Evolutionary conservation across 2,888 invertebrate genomes (phyloP), one percentile per base, ranked within the genome.

Genomic region (Serrognathus titanus): DNA sequence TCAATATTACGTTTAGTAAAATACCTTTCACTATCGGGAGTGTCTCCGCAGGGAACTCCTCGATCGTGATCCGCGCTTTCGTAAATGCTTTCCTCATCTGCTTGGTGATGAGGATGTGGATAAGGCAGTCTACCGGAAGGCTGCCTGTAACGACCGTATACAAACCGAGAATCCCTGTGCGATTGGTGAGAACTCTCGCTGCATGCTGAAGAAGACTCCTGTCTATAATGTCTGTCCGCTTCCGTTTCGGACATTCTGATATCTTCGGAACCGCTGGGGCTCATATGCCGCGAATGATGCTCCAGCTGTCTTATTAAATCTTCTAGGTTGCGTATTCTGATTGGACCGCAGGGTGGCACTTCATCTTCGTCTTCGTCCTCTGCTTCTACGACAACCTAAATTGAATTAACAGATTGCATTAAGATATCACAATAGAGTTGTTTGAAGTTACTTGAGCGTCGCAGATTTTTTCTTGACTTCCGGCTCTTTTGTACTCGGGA

Each of bases 221-320:
- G 69, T 31, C 68, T 61, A 78, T 91, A 92, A 78, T 91, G 92
- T 55, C 94, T 85, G 76, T 94, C 94, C 51, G 89, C 89, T 76
- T 94, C 94, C 51, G 90, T 89, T 79, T 94, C 94, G 55, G 93
- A 92, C 85, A 90, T 88, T 66, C 89, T 80, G 72, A 94, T 92
- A 72, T 94, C 94, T 75, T 94, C 94, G 12, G 93, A 93, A 59
- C 92, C 94, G 66, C 91, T 90, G 50, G 94, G 94, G 73, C 92
- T 93, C 89, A 92, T 91, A 78, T 92, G 92, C 16, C 92, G 82
- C 66, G 92, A 89, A 76, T 93, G 92, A 75, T 92, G 91, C 76
- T 93, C 92, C 67, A 94, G 80, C 77, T 92, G 93, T 53, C 94
- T 82, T 71, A 95, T 92, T 60, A 95, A 83, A 77, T 95, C 94